Conservation (phyloP, 35 echinoderm and acorn worm genomes). For the Ptychodera flava region DNA sequence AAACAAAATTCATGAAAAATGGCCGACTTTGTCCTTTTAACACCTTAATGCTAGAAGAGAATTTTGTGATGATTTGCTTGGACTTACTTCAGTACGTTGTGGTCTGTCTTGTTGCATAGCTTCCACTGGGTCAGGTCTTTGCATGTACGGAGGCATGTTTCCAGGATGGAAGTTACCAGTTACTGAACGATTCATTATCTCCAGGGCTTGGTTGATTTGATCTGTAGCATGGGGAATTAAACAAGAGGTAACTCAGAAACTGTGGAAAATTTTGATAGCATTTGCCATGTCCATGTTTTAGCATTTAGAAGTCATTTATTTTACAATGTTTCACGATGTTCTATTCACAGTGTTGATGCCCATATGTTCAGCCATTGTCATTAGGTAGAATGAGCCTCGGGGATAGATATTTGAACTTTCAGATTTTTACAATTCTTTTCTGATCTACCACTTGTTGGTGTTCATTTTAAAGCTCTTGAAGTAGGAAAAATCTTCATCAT, state of each 20-base stretch:
- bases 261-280: neutral
- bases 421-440: too few relatives aligned
- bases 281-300: neutral
- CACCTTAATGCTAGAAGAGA: too few relatives aligned
- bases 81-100: neutral
- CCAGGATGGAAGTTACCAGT: conserved; percentile 29
- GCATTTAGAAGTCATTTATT: neutral
- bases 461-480: too few relatives aligned
- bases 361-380: neutral
- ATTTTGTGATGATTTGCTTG: too few relatives aligned
- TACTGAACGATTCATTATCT: conserved; percentile 82
- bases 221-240: conserved; percentile 22
- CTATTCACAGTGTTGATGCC: too few relatives aligned
- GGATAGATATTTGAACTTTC: too few relatives aligned
- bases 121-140: neutral
- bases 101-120: neutral
- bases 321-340: neutral
- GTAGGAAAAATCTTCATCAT: too few relatives aligned
- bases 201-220: conserved; percentile 75
- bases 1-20: too few relatives aligned
- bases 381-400: too few relatives aligned
- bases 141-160: neutral
- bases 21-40: too few relatives aligned
- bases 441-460: too few relatives aligned
- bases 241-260: neutral